Base-by-base conservation (phyloP, 2,888 invertebrate genomes). In the Chymomyza caudatula region DNA sequence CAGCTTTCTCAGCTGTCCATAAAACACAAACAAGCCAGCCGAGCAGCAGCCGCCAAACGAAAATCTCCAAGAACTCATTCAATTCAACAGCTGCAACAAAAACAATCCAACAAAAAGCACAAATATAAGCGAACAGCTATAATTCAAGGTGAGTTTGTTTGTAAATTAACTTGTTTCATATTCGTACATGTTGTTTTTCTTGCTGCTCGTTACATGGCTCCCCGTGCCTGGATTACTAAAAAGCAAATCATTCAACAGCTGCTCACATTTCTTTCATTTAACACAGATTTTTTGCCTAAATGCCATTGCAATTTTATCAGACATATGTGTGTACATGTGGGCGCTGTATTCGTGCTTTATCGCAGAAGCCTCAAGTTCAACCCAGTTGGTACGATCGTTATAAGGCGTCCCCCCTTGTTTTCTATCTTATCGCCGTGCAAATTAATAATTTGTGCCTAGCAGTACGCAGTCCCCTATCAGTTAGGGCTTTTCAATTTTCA, bases 101-200 rank as follows among this genome's bases (percentile, higher is more conserved):
- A 62, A 63, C 49, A 44, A 44, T 37, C 29, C 56, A 69, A 59
- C 62, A 69, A 64, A 62, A 13, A 42, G 19, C 42, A 42, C 11
- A 15, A 42, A 56, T 13, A 63, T 74, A 69, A 75, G 74, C 74
- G 71, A 74, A 63, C 65, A 77, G 74, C 70, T 51, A 20, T 66
- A 60, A 71, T 76, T 78, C 86, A 82, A 82, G 86, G 82, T 82
- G 69, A 82, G 82, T 86, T 72, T 82, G 75, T 79, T 85, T 78
- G 73, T 69, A 71, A 77, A 73, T 74, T 67, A 83, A 84, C 84
- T 61, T 60, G 78, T 84, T 85, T 70, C 54, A 57, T 22, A 44
- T n/a, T 20, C 6, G 42, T 20, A 44, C 22, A n/a, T 20, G 6
- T 54, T 15, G 11, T 15, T 29, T 13, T 23, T 54, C 11, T n/a